These are phyloP conservation scores for Ypsolopha scabrella DNA, from an alignment of 2,888 invertebrate species.

Conservation along the genomic window DNA sequence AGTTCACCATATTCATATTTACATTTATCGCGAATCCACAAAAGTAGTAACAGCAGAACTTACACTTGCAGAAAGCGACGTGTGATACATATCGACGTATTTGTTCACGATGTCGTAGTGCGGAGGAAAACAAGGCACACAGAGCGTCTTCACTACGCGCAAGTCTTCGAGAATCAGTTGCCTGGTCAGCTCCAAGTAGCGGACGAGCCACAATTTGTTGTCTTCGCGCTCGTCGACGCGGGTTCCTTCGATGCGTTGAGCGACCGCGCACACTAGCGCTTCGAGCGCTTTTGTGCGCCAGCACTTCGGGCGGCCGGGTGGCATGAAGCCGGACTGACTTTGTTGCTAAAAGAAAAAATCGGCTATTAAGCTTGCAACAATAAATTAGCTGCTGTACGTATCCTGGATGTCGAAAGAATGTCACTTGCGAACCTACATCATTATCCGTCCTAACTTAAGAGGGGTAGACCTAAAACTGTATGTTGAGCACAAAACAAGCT, in stretches of 20 bases:
- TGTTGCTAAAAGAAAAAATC: conserved; percentile 65
- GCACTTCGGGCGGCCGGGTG: conserved; percentile 93
- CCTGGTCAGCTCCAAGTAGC: conserved; percentile 90
- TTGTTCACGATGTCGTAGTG: conserved; percentile 92
- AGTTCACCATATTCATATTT: no score
- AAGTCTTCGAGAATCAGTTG: conserved; percentile 92
- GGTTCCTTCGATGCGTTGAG: conserved; percentile 92
- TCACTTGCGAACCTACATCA: no score
- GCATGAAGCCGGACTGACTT: conserved; percentile 88
- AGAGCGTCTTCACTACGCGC: conserved; percentile 89
- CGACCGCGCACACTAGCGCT: conserved; percentile 83
- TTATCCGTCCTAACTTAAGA: no score
- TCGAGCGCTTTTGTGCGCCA: conserved; percentile 91
- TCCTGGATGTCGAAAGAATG: no score
- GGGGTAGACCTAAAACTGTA: no score
- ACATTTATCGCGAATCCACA: no score
- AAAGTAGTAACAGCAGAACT: conserved; percentile 28
- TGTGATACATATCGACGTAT: conserved; percentile 95
- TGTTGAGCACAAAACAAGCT: no score
- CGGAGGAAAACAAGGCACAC: conserved; percentile 95
- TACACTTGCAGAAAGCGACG: conserved; percentile 83
- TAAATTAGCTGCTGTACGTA: no score
- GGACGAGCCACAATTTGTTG: conserved; percentile 96
- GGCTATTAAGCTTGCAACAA: no score
- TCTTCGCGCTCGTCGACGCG: conserved; percentile 91